Evolutionary conservation across 2,888 invertebrate genomes (phyloP), one percentile per base, ranked within the genome.

Genomic region (Melanostoma mellinum): DNA sequence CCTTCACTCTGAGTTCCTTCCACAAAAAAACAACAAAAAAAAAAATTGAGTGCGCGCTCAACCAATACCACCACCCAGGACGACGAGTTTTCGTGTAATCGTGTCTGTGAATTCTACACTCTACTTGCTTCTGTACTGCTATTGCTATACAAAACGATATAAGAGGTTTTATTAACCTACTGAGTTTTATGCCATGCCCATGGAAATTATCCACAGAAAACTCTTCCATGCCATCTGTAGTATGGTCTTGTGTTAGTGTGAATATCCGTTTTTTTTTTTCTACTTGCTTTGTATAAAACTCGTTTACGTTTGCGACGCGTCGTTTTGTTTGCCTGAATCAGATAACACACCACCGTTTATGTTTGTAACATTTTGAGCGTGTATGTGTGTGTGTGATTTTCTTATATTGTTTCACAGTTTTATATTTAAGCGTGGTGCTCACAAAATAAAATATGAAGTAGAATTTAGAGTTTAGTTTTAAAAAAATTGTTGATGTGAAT

Each of bases 391-490:
- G 76, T 76, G 53, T 20, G 65, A 77, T 82, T 82, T 82, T 77
- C 77, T 82, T 82, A 82, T 82, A 82, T 82, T 82, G 63, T 77
- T 82, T 82, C 82, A 61, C 77, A 63, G 61, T 82, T 72, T 82
- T 82, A 82, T 82, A 82, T 82, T 82, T 82, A 82, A 82, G 82
- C 68, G 77, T 69, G 77, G 69, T 73, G 72, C 73, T 36, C 68
- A 72, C 61, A 79, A 79, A 72, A 85, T 75, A 85, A 85, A 75
- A 79, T 85, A 79, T 79, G 72, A 79, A 85, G 85, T 85, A 79
- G 79, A 80, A 72, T 86, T 87, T 86, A 86, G 85, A 87, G 86
- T 87, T 87, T 87, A 87, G 87, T 87, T 87, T 86, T 86, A 86
- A 87, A 87, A 86, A 84, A 85, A 85, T 74, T 86, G 86, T 77